A percentile compares a stretch with the other conserved stretches of the same genome.
These are phyloP conservation scores for Garrulus glandarius DNA, from an alignment of 2,797 vertebrate species.

Conservation along the genomic window DNA sequence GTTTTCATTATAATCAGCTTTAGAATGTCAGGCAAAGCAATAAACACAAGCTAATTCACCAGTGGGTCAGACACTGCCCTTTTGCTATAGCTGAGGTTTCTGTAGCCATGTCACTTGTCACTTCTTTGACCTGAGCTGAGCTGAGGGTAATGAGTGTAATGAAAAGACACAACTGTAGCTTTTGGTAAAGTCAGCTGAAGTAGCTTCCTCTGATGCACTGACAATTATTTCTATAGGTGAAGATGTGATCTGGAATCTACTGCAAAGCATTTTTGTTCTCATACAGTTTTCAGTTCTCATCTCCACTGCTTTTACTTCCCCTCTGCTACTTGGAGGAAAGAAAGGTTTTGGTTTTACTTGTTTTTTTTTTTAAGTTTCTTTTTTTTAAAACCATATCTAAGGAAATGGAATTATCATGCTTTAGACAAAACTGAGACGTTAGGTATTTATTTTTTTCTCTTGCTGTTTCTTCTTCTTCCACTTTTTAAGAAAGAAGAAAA, in stretches of 20 bases:
- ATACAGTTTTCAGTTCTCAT: neutral
- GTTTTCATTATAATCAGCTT: neutral
- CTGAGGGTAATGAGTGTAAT: neutral
- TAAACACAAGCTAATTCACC: neutral
- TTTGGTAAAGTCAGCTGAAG: neutral
- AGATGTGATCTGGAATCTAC: neutral
- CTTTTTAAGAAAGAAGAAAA: neutral
- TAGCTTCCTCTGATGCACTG: neutral
- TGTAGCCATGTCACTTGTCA: neutral
- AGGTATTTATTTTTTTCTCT: neutral
- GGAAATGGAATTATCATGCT: neutral
- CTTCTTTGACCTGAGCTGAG: neutral
- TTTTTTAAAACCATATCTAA: neutral
- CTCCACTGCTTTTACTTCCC: neutral
- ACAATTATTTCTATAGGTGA: neutral
- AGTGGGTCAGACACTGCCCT: neutral
- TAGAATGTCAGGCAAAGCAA: neutral
- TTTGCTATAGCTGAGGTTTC: neutral
- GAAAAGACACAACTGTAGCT: neutral
- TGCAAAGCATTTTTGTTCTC: neutral
- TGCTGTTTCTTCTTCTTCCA: neutral
- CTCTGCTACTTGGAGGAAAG: neutral
- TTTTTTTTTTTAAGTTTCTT: neutral
- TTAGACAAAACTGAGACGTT: constrained; percentile 6
- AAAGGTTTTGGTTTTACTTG: neutral